Percentiles rank a stretch among this genome's conserved stretches.
phyloP scores from a whole-genome alignment of 2,113 vertebrate species.

The Choloepus hoffmanni region DNA sequence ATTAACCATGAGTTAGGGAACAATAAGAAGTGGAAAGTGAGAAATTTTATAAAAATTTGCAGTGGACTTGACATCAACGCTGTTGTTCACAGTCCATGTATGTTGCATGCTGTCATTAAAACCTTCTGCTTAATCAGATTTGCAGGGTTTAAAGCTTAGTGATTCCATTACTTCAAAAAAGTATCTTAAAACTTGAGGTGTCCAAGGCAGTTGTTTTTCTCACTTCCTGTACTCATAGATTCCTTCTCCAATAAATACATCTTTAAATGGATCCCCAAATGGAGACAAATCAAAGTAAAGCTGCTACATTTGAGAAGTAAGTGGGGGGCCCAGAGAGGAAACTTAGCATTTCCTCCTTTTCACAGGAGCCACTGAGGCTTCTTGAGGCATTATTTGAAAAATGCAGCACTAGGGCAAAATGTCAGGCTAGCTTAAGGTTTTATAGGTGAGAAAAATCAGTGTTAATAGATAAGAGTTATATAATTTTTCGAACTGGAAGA shows the following conservation, averaged over 20 bases:
- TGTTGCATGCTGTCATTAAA: neutral
- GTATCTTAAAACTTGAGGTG: neutral
- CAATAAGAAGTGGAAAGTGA: neutral
- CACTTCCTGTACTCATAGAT: neutral
- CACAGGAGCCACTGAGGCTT: neutral
- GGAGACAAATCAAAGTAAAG: neutral
- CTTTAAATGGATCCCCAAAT: neutral
- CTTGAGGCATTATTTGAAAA: neutral
- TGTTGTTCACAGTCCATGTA: neutral
- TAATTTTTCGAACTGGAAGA: neutral
- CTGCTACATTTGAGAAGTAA: neutral
- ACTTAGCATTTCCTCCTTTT: neutral
- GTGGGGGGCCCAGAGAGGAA: neutral
- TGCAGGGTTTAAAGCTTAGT: constrained; percentile 42
- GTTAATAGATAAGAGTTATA: neutral
- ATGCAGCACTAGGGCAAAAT: neutral
- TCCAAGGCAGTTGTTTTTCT: neutral
- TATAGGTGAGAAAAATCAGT: neutral
- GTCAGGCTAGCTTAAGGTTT: neutral
- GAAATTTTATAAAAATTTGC: neutral
- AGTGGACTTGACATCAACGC: neutral
- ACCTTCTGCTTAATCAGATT: neutral
- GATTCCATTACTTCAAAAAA: neutral
- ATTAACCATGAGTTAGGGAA: neutral
- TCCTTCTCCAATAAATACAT: neutral